A percentile compares a stretch with the other conserved stretches of the same genome.
Conservation (phyloP, 2,113 vertebrate species). For the Zapornia atra region DNA sequence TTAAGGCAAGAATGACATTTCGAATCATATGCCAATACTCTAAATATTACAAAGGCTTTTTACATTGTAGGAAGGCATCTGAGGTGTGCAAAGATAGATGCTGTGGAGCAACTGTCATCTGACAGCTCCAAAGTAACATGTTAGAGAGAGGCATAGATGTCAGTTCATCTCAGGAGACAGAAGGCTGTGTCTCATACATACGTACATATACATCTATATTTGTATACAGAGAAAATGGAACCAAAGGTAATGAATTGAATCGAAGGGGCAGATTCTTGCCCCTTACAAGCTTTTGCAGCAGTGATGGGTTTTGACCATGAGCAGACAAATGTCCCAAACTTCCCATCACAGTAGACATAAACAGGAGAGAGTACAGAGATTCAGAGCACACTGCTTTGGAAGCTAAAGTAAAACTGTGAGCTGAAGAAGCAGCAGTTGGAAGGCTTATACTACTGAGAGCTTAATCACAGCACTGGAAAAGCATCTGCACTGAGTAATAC, state of each 20-base stretch:
- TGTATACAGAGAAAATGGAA: not conserved
- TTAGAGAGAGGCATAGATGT: not conserved
- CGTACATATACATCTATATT: rapidly evolving
- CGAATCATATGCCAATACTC: not conserved
- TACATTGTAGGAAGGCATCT: not conserved
- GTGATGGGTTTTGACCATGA: not conserved
- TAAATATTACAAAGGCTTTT: not conserved
- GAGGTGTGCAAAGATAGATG: not conserved
- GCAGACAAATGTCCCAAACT: not conserved
- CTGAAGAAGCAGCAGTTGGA: not conserved
- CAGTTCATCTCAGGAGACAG: not conserved
- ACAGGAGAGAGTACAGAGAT: not conserved
- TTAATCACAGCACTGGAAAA: not conserved
- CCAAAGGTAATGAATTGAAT: not conserved
- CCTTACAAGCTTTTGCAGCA: not conserved
- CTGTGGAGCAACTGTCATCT: not conserved
- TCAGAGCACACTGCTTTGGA: not conserved
- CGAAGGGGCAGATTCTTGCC: not conserved
- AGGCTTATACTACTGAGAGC: not conserved
- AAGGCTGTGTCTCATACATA: not conserved
- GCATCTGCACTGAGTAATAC: not conserved
- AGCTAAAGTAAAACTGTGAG: not conserved
- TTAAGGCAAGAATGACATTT: not conserved
- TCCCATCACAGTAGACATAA: not conserved
- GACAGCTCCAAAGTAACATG: not conserved